Conservation (phyloP, 1,140 invertebrate genomes). For the Eufriesea mexicana region DNA sequence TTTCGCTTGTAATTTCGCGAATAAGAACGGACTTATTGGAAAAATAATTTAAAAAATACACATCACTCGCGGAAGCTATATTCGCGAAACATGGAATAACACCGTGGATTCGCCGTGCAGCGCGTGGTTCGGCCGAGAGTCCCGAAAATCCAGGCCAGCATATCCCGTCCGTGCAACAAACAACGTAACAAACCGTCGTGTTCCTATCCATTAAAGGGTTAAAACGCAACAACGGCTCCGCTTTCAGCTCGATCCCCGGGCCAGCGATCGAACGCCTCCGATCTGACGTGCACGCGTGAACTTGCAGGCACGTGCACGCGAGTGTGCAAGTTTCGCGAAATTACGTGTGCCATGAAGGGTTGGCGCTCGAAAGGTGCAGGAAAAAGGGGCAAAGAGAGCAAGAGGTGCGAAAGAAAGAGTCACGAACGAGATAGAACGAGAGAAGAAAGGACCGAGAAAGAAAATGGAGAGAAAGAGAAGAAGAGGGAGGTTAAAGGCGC, state of each 20-base stretch:
- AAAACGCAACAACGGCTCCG: conserved; percentile 14
- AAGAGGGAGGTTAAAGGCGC: background rate
- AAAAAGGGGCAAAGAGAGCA: background rate
- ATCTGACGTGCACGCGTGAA: conserved; percentile 24
- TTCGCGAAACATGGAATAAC: no score
- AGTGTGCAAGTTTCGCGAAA: conserved; percentile 17
- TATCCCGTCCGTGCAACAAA: background rate
- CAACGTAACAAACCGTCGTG: conserved; percentile 15
- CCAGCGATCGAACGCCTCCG: background rate
- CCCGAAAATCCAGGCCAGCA: background rate
- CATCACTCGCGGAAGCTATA: no score
- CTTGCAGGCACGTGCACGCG: conserved; percentile 2
- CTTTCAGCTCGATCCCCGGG: background rate
- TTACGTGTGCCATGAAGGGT: conserved; percentile 17
- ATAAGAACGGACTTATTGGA: no score
- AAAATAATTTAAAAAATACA: no score
- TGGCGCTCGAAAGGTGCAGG: background rate
- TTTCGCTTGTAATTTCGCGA: no score
- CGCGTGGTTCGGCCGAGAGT: background rate
- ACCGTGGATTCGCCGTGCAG: no score
- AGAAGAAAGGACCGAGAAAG: background rate
- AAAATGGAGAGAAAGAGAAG: no score
- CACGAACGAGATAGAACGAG: background rate
- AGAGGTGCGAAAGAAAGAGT: background rate
- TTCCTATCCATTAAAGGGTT: conserved; percentile 2